Base-by-base conservation (phyloP, 2,888 invertebrate species). In the Troides oblongomaculatus region DNA sequence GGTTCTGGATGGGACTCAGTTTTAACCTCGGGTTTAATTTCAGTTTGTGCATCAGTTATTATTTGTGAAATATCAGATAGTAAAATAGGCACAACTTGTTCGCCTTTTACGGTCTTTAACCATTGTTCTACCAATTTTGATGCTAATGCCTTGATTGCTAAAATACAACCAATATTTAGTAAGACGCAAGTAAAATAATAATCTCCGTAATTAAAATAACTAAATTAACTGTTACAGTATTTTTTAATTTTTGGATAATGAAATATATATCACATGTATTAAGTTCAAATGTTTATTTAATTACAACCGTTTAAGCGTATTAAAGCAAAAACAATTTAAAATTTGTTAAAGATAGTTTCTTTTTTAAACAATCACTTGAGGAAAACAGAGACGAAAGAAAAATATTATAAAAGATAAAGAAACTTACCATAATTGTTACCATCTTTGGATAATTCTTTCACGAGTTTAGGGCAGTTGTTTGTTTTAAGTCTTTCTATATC, bases 401-500 rank as follows among this genome's bases (percentile, higher is more conserved):
- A 14, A 14, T 14, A 50, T 2, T 53, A 7, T 18, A 6, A 66
- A 43, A 14, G 60, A 39, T 53, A 69, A 36, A 65, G 53, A 67
- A 58, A 91, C 95, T 94, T 93, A 97, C 97, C 96, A 89, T 95
- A 95, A 87, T 96, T 94, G 78, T 96, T 95, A 62, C 95, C 96
- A 82, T 97, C 96, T 82, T 97, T 97, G 10, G 97, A 96, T 60
- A 98, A 90, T 68, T 95, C 95, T 86, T 98, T 98, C 30, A 99
- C 97, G 72, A 98, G 92, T 88, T 98, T 98, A 1, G 99, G 98
- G 76, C 97, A 96, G 76, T 96, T 96, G 85, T 99, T 99, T 77
- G 97, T 95, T 89, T 97, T 98, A 67, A 99, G 93, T 74, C 98
- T 93, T 80, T 97, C 97, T 67, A 99, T 96, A 83, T 97, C 97